Percentiles rank a stretch among this genome's conserved stretches.
Evolutionary conservation across 1,140 invertebrate genomes (phyloP).

Genomic region (Aphaenogaster floridana): DNA sequence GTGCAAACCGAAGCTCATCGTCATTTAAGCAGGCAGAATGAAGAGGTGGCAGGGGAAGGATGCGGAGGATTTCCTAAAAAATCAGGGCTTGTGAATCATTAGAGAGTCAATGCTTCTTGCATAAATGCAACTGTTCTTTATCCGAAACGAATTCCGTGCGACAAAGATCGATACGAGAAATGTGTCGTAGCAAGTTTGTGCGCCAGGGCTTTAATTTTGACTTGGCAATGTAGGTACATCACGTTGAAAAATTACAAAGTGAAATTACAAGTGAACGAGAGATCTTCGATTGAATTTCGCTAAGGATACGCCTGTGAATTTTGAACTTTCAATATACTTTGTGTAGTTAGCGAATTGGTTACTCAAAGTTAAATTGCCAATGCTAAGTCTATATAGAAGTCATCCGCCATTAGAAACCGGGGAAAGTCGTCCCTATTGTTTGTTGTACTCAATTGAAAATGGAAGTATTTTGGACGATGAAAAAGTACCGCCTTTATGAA

Average conservation of each 20-base stretch:
- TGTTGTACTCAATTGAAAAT: not conserved
- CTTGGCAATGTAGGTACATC: no score
- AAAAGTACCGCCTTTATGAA: not conserved
- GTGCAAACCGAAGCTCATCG: conserved; percentile 21
- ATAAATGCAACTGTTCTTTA: conserved; percentile 5
- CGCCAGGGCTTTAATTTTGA: not conserved
- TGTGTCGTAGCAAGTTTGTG: not conserved
- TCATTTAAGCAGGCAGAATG: conserved; percentile 41
- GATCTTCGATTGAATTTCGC: not conserved
- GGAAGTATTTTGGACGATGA: not conserved
- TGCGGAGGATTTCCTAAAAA: not conserved
- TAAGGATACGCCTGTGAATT: not conserved
- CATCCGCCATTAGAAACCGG: not conserved
- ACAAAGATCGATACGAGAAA: not conserved
- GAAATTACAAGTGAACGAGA: not conserved
- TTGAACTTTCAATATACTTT: conserved; percentile 9
- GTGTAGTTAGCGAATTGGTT: conserved; percentile 27
- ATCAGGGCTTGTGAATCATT: not conserved
- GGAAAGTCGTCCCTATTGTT: not conserved
- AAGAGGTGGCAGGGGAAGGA: not conserved
- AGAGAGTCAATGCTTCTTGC: not conserved
- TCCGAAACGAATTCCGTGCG: not conserved
- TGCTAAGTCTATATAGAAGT: conserved; percentile 18
- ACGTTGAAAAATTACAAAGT: not conserved
- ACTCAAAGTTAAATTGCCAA: conserved; percentile 32